A percentile compares a stretch with the other conserved stretches of the same genome.
These are phyloP conservation scores for Varanus salvator DNA, from an alignment of 2,113 vertebrate genomes.

Conservation along the genomic window DNA sequence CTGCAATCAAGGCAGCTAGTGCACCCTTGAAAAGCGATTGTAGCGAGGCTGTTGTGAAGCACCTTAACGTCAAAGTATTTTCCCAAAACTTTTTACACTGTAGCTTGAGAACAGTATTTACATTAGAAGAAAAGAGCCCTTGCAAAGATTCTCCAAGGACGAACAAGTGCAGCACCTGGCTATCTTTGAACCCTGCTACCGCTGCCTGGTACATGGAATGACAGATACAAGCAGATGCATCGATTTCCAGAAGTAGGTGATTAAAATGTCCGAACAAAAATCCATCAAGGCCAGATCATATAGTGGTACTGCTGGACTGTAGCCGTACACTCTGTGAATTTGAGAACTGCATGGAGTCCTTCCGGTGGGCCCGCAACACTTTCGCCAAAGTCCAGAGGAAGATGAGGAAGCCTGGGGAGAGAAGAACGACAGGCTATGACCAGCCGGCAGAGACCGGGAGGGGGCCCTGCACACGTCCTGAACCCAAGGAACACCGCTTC, in stretches of 20 bases:
- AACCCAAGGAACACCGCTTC: no score
- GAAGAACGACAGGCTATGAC: not conserved
- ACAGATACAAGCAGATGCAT: no score
- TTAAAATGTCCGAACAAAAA: no score
- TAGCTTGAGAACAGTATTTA: conserved; percentile 15
- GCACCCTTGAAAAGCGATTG: not conserved
- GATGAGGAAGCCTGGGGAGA: conserved; percentile 76
- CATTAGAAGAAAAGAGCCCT: conserved; percentile 12
- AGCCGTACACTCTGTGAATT: no score
- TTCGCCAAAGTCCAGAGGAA: conserved; percentile 83
- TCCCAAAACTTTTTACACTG: not conserved
- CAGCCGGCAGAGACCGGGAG: no score
- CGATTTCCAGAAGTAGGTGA: no score
- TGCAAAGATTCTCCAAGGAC: conserved; percentile 45
- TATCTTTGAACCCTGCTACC: no score
- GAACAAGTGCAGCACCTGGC: not conserved
- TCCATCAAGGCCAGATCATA: not conserved
- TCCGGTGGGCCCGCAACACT: conserved; percentile 69
- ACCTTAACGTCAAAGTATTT: fast-evolving
- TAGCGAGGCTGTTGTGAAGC: no score
- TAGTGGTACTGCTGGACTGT: no score
- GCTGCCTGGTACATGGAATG: no score
- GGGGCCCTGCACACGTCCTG: no score
- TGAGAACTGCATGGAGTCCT: conserved; percentile 39
- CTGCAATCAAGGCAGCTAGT: no score